phyloP scores from a whole-genome alignment of 2,888 invertebrate species.

The Acheta domesticus region DNA sequence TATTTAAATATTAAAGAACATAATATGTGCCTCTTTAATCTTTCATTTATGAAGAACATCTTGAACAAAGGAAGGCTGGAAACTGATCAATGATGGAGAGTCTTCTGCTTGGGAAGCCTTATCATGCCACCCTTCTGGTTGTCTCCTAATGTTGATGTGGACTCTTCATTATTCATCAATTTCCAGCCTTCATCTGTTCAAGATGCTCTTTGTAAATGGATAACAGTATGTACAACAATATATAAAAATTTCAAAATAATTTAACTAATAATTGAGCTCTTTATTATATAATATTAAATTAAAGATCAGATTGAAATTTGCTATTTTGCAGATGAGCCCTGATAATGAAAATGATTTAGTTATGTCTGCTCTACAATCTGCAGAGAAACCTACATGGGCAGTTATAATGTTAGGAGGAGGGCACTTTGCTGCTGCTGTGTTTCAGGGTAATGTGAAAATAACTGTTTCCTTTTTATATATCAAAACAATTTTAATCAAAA shows the following conservation, averaged over 20 bases:
- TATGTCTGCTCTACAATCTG: conserved; percentile 41
- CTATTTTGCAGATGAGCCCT: not conserved
- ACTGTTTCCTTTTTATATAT: not conserved
- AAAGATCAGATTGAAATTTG: not conserved
- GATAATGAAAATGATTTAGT: conserved; percentile 35
- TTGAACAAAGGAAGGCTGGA: not conserved
- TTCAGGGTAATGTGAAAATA: conserved; percentile 49
- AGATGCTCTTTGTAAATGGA: not conserved
- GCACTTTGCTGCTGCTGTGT: conserved; percentile 73
- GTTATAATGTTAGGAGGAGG: conserved; percentile 82
- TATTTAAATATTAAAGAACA: too few relatives aligned
- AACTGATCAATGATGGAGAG: too few relatives aligned
- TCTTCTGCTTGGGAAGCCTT: too few relatives aligned
- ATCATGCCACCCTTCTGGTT: too few relatives aligned
- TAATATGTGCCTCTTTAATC: not conserved
- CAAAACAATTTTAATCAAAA: not conserved
- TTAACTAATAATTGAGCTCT: too few relatives aligned
- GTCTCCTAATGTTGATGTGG: too few relatives aligned
- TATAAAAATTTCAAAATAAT: not conserved
- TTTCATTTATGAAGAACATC: not conserved
- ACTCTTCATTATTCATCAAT: too few relatives aligned
- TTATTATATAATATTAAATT: not conserved
- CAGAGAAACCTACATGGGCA: conserved; percentile 59
- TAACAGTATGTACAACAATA: not conserved
- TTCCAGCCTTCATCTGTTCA: not conserved